Base-by-base conservation (phyloP, 2,888 invertebrate genomes). In the Mimas tiliae region DNA sequence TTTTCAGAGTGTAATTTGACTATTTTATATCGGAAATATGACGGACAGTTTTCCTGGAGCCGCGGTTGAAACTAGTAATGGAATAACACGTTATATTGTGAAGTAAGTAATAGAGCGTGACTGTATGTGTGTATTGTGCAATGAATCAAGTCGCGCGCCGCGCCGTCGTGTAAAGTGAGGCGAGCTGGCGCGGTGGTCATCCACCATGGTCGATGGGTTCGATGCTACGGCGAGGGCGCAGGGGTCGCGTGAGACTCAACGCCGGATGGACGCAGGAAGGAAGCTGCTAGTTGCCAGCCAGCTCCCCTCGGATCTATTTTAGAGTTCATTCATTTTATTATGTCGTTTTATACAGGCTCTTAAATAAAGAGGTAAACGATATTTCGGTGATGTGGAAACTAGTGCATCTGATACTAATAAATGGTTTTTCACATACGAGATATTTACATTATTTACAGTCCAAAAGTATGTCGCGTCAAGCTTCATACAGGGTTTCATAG, bases 201-300 rank as follows among this genome's bases (percentile, higher is more conserved):
- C 79, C 78, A 78, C 77, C 76, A 81, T 74, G 68, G 74, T 42
- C 38, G 58, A 38, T 58, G 58, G 70, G 73, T 68, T 67, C 63
- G 52, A 38, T 51, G 52, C 62, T 62, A 68, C 65, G 63, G 65
- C 47, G 66, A 45, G 63, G 72, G 75, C 80, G 80, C 77, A 78
- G 75, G 77, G 79, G 88, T 88, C 90, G 91, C 91, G 93, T 93
- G 93, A 88, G 93, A 93, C 82, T 84, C 85, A 75, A 69, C 86
- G 86, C 92, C 93, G 93, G 92, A 93, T 90, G 93, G 82, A 75
- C 89, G 86, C 88, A 92, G 93, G 93, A 93, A 93, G 93, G 93
- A 93, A 93, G 91, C 91, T 87, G 86, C 93, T 90, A 91, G 92
- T 93, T 93, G 93, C 87, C 86, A 86, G 86, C 79, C 81, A 77